phyloP scores from a whole-genome alignment of 2,113 vertebrate species.

The Spilogale gracilis region DNA sequence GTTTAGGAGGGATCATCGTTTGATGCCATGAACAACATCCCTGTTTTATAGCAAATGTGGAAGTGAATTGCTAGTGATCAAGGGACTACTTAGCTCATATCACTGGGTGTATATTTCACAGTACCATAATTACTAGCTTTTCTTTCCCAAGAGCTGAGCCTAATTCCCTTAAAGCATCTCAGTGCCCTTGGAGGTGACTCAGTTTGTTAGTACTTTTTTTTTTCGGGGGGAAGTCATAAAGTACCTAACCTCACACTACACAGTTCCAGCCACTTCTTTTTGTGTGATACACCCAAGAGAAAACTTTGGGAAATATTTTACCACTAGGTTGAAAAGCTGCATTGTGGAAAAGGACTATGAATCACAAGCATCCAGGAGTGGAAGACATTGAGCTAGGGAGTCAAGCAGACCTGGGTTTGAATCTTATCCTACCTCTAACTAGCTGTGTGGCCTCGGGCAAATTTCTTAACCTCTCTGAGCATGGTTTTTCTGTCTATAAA shows the following conservation, averaged over 20 bases:
- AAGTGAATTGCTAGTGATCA: background rate
- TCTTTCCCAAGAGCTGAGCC: background rate
- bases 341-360: background rate
- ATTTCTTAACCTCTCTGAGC: conserved; percentile 43
- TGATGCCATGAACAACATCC: background rate
- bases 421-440: background rate
- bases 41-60: background rate
- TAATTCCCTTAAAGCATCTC: background rate
- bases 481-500: background rate
- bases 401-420: background rate
- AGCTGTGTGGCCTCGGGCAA: background rate
- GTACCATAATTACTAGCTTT: background rate
- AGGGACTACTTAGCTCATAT: background rate
- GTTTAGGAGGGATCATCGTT: conserved; percentile 3
- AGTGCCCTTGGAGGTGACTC: background rate
- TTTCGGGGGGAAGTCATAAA: background rate
- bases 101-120: background rate
- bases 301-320: background rate
- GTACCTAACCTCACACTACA: background rate
- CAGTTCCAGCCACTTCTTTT: background rate
- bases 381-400: background rate
- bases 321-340: background rate
- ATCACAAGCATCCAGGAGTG: background rate
- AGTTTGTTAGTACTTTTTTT: background rate
- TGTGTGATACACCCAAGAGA: background rate